A percentile compares a stretch with the other conserved stretches of the same genome.
phyloP scores from a whole-genome alignment of 2,797 vertebrate species.

The Lagodon rhomboides region DNA sequence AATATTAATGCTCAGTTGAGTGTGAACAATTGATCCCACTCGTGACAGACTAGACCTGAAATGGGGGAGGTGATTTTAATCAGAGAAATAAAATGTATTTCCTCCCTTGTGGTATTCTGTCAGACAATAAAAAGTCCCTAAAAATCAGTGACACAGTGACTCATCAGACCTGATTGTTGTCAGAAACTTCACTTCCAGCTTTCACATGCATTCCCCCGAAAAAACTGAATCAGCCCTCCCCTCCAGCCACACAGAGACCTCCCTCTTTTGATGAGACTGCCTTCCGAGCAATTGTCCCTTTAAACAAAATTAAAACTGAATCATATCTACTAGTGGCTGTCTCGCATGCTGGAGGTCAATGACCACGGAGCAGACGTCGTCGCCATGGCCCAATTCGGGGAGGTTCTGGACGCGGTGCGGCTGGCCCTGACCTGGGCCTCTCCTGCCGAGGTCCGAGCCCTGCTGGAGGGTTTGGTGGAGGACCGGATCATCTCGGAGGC shows the following conservation, averaged over 20 bases:
- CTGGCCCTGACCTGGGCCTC: conserved; percentile 71
- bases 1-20: accelerated
- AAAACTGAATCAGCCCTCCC: conserved; percentile 10
- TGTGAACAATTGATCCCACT: neutral
- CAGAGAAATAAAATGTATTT: neutral
- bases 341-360: neutral
- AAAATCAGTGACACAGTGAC: neutral
- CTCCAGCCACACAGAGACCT: conserved; percentile 27
- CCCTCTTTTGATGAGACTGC: conserved; percentile 38
- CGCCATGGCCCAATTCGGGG: conserved; percentile 83
- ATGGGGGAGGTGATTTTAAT: neutral
- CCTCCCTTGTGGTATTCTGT: neutral
- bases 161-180: neutral
- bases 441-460: conserved; percentile 63
- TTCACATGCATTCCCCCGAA: neutral
- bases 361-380: accelerated
- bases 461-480: conserved; percentile 78
- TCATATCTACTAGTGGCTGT: neutral
- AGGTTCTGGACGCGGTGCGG: conserved; percentile 80
- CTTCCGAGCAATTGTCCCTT: conserved; percentile 24
- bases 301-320: neutral
- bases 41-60: too few relatives aligned
- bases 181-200: conserved; percentile 2
- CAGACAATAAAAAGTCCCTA: neutral
- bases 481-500: conserved; percentile 83